Conservation (phyloP, 2,797 vertebrate species). For the Heteromormyrus szaboi region DNA sequence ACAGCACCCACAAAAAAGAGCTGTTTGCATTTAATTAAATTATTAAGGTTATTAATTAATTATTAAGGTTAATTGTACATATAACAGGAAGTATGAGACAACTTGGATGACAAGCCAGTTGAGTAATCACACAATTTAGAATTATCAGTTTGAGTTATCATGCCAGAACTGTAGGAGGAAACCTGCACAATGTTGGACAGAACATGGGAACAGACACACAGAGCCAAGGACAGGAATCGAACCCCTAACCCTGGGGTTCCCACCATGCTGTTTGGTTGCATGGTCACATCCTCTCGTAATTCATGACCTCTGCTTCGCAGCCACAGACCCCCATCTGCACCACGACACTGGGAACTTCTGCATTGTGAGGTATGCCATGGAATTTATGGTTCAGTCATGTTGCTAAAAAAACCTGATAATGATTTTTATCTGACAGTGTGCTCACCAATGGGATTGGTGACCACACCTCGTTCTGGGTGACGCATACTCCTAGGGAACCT, state of each 20-base stretch:
- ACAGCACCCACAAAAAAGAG: neutral
- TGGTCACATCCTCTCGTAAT: neutral
- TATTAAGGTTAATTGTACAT: neutral
- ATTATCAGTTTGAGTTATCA: neutral
- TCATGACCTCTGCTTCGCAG: neutral
- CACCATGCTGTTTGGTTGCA: neutral
- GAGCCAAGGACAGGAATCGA: neutral
- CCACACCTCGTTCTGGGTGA: conserved; percentile 17
- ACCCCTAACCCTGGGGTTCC: neutral
- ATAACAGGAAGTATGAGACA: neutral
- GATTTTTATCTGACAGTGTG: neutral
- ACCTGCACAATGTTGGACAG: neutral
- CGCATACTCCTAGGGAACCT: neutral
- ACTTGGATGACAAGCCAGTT: neutral
- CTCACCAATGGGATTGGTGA: neutral
- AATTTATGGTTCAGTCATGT: neutral
- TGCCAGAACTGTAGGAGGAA: neutral
- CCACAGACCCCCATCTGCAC: neutral
- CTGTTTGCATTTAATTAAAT: neutral
- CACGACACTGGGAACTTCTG: neutral
- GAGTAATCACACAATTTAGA: neutral
- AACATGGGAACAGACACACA: neutral
- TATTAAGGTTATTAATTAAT: neutral
- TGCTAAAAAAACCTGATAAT: neutral
- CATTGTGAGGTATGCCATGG: neutral